phyloP scores from a whole-genome alignment of 2,888 invertebrate species.

The Icerya purchasi region DNA sequence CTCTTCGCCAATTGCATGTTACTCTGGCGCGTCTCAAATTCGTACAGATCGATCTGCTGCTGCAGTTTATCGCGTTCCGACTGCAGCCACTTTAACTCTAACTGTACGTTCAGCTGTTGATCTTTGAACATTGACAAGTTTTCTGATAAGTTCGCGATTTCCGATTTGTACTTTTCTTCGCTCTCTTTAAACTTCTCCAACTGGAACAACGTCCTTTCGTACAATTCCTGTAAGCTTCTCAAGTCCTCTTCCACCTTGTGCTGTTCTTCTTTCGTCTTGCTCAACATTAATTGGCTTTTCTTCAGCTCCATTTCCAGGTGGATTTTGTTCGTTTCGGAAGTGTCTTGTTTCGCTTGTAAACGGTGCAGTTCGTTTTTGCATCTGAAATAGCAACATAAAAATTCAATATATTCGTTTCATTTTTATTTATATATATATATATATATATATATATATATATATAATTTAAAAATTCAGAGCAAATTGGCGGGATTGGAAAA shows the following conservation, averaged over 20 bases:
- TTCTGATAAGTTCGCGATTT: conserved; percentile 48
- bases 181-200: conserved; percentile 66
- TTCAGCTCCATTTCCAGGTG: conserved; percentile 66
- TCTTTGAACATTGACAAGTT: conserved; percentile 75
- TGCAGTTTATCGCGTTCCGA: conserved; percentile 68
- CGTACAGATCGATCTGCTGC: conserved; percentile 60
- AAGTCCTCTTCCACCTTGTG: conserved; percentile 72
- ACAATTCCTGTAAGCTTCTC: conserved; percentile 65
- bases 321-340: conserved; percentile 69
- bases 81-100: conserved; percentile 58
- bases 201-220: conserved; percentile 67
- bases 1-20: conserved; percentile 70
- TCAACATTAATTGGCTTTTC: conserved; percentile 54
- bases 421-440: too few species aligned
- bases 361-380: conserved; percentile 76
- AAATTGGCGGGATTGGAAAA: too few species aligned
- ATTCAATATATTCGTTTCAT: too few species aligned
- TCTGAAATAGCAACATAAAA: conserved; percentile 30
- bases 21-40: conserved; percentile 66
- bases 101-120: conserved; percentile 62
- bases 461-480: too few species aligned
- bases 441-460: too few species aligned
- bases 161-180: conserved; percentile 76
- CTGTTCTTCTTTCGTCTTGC: conserved; percentile 64
- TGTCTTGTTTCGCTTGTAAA: conserved; percentile 68